Percentiles rank a stretch among this genome's conserved stretches.
phyloP scores from a whole-genome alignment of 1,140 invertebrate species.

The Limonius californicus region DNA sequence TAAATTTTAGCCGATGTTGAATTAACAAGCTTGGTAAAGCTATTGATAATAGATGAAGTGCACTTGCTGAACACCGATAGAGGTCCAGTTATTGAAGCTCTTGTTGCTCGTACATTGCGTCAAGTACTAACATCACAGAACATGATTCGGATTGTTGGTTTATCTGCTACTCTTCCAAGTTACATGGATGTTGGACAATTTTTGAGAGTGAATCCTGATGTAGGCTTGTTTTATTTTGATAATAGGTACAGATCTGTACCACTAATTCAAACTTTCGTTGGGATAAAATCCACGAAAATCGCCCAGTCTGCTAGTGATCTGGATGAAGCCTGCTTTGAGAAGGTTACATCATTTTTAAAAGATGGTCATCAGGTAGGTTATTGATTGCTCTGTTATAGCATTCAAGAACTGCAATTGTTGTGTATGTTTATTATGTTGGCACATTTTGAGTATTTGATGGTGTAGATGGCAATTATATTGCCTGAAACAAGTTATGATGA shows the following conservation, averaged over 20 bases:
- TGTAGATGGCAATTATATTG: too few species aligned
- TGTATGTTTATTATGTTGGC: too few species aligned
- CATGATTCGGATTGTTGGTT: constrained; percentile 96
- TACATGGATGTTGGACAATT: constrained; percentile 96
- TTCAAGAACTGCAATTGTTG: neutral
- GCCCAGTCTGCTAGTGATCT: constrained; percentile 65
- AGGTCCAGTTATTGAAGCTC: constrained; percentile 95
- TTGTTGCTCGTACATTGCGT: constrained; percentile 92
- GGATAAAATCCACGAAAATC: constrained; percentile 77
- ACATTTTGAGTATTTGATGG: too few species aligned
- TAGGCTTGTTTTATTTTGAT: constrained; percentile 97
- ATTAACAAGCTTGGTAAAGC: constrained; percentile 83
- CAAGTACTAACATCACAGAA: constrained; percentile 93
- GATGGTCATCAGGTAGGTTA: constrained; percentile 78
- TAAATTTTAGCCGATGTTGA: constrained; percentile 90
- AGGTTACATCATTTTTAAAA: constrained; percentile 81
- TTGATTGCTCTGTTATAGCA: too few species aligned
- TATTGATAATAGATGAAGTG: constrained; percentile 98
- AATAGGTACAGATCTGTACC: constrained; percentile 88
- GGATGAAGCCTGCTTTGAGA: constrained; percentile 93
- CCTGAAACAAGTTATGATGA: too few species aligned
- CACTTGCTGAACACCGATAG: constrained; percentile 96
- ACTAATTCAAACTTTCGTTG: constrained; percentile 87
- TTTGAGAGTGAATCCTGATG: constrained; percentile 86
- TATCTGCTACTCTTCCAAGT: constrained; percentile 97